Conservation (phyloP, 1,140 invertebrate genomes). For the Brachionus rotundiformis region DNA sequence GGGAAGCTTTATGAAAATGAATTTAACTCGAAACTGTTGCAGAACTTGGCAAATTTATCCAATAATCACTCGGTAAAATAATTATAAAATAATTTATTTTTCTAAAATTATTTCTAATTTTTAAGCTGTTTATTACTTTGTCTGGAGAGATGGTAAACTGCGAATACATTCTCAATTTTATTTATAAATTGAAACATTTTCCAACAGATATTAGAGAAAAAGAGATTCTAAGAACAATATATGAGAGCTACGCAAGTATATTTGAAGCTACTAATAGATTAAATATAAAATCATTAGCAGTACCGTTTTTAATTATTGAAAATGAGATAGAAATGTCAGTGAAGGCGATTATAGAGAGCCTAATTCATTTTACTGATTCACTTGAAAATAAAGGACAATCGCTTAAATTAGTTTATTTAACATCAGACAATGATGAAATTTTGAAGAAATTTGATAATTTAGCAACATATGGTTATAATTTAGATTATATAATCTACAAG, state of each 20-base stretch:
- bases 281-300: neutral
- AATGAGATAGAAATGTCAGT: neutral
- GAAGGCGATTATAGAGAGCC: neutral
- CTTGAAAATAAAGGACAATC: neutral
- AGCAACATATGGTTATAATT: neutral
- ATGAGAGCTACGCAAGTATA: neutral
- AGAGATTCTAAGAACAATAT: neutral
- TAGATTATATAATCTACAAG: neutral
- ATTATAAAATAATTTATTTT: neutral
- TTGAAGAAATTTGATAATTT: constrained; percentile 25
- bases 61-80: neutral
- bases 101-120: neutral
- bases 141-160: neutral
- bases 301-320: neutral
- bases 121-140: neutral
- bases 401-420: neutral
- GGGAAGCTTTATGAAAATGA: neutral
- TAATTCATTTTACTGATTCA: neutral
- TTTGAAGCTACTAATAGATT: neutral
- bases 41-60: neutral
- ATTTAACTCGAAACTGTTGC: neutral
- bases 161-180: constrained; percentile 28
- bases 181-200: neutral
- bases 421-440: constrained; percentile 7
- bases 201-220: neutral